Conservation (phyloP, 2,888 invertebrate species). For the Hirtodrosophila duncani region DNA sequence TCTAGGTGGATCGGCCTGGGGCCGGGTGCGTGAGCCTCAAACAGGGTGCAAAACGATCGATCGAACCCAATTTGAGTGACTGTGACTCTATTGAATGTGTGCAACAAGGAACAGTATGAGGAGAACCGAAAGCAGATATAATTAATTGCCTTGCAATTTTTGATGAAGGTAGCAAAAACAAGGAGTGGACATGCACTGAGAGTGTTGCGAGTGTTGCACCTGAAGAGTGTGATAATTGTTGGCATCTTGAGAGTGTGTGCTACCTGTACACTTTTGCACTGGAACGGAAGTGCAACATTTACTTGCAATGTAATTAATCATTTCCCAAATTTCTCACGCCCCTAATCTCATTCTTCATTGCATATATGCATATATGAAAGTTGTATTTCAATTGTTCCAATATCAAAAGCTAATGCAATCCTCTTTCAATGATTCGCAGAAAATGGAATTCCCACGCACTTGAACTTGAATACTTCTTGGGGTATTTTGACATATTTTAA, state of each 20-base stretch:
- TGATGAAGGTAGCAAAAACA: constrained; percentile 34
- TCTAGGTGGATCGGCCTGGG: constrained; percentile 37
- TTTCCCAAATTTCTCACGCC: no score
- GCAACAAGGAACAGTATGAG: no score
- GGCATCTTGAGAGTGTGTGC: not conserved
- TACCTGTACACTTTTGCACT: no score
- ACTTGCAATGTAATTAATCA: no score
- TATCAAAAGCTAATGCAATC: no score
- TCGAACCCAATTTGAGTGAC: constrained; percentile 46
- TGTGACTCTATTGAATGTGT: constrained; percentile 7
- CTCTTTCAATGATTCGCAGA: constrained; percentile 55
- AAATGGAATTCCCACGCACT: constrained; percentile 67
- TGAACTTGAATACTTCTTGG: constrained; percentile 59
- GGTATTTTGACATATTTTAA: constrained; percentile 48
- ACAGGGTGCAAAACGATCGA: constrained; percentile 65
- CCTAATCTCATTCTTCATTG: no score
- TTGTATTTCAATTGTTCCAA: no score
- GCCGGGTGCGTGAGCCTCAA: constrained; percentile 22
- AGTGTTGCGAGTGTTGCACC: constrained; percentile 43
- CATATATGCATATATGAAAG: no score
- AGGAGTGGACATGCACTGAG: constrained; percentile 36
- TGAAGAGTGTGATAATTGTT: constrained; percentile 35
- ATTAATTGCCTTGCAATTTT: constrained; percentile 41
- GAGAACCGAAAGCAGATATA: constrained; percentile 11
- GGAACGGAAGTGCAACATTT: no score